These are phyloP conservation scores for Sphecodes monilicornis DNA, from an alignment of 2,888 invertebrate species.

Conservation along the genomic window DNA sequence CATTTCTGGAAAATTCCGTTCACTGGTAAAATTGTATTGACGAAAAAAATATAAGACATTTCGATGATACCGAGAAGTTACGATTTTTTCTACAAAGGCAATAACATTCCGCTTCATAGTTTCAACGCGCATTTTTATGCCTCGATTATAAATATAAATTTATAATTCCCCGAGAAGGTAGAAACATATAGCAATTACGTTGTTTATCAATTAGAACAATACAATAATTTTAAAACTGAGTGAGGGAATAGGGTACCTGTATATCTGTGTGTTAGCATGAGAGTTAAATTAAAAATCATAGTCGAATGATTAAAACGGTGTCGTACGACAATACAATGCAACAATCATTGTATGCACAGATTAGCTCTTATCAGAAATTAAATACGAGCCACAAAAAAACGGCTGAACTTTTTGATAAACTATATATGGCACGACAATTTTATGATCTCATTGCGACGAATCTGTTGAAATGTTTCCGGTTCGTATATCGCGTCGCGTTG, in stretches of 20 bases:
- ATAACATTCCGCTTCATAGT: too few species aligned
- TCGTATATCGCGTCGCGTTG: constrained; percentile 4
- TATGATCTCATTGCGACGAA: not conserved
- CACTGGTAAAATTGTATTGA: not conserved
- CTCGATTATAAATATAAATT: too few species aligned
- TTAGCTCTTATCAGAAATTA: not conserved
- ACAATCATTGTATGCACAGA: not conserved
- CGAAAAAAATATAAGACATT: not conserved
- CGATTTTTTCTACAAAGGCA: too few species aligned
- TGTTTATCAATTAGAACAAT: too few species aligned
- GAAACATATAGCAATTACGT: too few species aligned
- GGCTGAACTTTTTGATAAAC: not conserved
- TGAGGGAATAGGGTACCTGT: too few species aligned
- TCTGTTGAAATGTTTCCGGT: constrained; percentile 4
- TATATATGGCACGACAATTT: not conserved
- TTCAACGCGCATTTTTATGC: not conserved
- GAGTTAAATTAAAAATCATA: too few species aligned
- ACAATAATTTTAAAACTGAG: too few species aligned
- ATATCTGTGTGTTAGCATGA: too few species aligned
- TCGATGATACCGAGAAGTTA: not conserved
- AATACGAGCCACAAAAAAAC: not conserved
- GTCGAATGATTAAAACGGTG: not conserved
- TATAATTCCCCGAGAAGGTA: too few species aligned
- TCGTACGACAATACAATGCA: not conserved
- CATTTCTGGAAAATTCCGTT: not conserved